Evolutionary conservation across 2,797 vertebrate genomes (phyloP), one percentile per base, ranked within the genome.

Genomic region (Toxotes lorentzi): DNA sequence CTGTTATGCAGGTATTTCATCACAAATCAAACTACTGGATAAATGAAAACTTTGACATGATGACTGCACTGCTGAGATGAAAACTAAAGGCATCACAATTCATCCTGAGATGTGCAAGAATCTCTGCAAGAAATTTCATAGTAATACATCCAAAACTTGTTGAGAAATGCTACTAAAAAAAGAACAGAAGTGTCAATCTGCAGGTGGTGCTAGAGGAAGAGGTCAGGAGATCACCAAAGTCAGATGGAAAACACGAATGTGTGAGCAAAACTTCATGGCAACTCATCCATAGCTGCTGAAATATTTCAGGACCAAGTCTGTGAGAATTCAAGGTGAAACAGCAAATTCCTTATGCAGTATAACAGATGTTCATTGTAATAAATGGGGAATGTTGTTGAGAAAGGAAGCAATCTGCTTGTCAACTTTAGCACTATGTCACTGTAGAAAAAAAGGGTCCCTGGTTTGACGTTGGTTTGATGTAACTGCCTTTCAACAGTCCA

Each of bases 331-430:
- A 77, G 73, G 53, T 76, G 45, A 75, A 72, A 41, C 62, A 72
- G 68, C 21, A 57, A 27, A 71, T 2, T 35, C 11, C 56, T 27
- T 35, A n/a, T 62, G 27, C 27, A 69, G 57, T 27, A 16, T 14
- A 72, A 65, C 62, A 78, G 70, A 69, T 76, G 61, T 70, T 81
- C 3, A 2, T 23, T 61, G 30, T 51, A 60, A 63, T 73, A 14
- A 13, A 12, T 1, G 34, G 24, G 14, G n/a, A 24, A 53, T 63
- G 32, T 23, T 75, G 34, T 40, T 70, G 30, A 50, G 70, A 70
- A 65, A 76, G 32, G 50, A 80, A 56, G 50, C 53, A 71, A 73
- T 73, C 40, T 45, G 56, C 68, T 76, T 73, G 75, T 79, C 72
- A 76, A 67, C 47, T 50, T 48, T 41, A 54, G 51, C 57, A 63